Conservation (phyloP, 2,113 vertebrate genomes). For the Callospermophilus lateralis region DNA sequence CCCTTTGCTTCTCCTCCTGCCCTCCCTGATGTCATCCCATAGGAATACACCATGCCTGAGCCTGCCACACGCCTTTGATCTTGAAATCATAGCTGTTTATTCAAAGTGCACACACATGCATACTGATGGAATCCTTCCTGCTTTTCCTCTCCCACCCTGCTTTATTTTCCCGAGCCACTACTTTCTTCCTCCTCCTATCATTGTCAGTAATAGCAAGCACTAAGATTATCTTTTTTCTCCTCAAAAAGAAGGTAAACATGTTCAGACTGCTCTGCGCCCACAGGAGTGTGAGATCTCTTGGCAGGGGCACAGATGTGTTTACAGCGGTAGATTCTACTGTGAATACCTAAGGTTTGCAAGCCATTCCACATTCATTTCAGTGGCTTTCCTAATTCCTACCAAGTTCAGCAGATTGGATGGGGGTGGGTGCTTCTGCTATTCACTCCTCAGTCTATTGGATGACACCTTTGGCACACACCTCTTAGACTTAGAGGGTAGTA, state of each 20-base stretch:
- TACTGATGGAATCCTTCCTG: not conserved
- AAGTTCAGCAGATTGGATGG: not conserved
- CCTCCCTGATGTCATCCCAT: not conserved
- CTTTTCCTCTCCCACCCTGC: not conserved
- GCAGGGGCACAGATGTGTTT: constrained; percentile 9
- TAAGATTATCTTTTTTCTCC: not conserved
- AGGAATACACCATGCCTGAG: not conserved
- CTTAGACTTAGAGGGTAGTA: constrained; percentile 12
- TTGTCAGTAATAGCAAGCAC: not conserved
- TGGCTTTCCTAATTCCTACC: constrained; percentile 31
- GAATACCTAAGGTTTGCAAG: constrained; percentile 42
- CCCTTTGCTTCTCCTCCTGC: not conserved
- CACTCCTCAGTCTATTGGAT: not conserved
- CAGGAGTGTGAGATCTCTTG: not conserved
- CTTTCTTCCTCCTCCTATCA: not conserved
- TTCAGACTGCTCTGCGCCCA: not conserved
- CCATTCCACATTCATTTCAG: not conserved
- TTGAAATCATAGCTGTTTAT: not conserved
- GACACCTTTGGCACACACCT: constrained; percentile 65
- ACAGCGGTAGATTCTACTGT: not conserved
- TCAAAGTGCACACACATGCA: not conserved
- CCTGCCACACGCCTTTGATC: not conserved
- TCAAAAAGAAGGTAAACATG: not conserved
- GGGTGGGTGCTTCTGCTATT: not conserved
- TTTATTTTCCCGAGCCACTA: not conserved